Conservation (phyloP, 2,797 vertebrate species). For the Odontamblyopus lacepedii region DNA sequence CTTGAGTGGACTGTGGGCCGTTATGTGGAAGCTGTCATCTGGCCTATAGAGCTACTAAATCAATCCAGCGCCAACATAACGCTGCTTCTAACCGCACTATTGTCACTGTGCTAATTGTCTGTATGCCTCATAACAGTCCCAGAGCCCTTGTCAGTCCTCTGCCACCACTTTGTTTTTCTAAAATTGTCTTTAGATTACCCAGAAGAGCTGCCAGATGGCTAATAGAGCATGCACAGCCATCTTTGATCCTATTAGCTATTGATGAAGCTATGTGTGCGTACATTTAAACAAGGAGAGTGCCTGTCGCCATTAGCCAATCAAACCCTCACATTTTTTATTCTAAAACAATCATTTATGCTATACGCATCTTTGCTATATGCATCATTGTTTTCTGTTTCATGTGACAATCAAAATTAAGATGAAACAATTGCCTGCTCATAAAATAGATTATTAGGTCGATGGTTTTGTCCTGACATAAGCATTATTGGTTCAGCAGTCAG, state of each 20-base stretch:
- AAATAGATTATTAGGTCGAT: no score
- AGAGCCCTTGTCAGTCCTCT: constrained; percentile 35
- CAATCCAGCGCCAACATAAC: constrained; percentile 53
- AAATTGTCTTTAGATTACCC: constrained; percentile 56
- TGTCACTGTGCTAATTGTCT: constrained; percentile 50
- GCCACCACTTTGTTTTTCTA: constrained; percentile 35
- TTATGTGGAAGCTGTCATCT: constrained; percentile 56
- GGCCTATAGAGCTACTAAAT: constrained; percentile 57
- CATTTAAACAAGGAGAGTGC: not conserved
- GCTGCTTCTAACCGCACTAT: constrained; percentile 52
- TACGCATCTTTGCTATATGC: not conserved
- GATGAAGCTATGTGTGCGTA: constrained; percentile 20
- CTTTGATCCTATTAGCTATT: constrained; percentile 59
- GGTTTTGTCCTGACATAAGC: no score
- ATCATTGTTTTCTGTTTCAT: no score
- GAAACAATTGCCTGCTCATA: no score
- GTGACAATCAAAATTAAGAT: no score
- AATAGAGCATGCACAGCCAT: constrained; percentile 44
- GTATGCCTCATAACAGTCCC: constrained; percentile 27
- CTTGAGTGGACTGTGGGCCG: constrained; percentile 51
- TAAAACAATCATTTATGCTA: not conserved
- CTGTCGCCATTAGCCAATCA: not conserved
- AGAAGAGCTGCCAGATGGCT: constrained; percentile 42
- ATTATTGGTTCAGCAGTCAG: no score
- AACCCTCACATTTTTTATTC: not conserved